Conservation (phyloP, 2,797 vertebrate species). For the Glossophaga mutica region DNA sequence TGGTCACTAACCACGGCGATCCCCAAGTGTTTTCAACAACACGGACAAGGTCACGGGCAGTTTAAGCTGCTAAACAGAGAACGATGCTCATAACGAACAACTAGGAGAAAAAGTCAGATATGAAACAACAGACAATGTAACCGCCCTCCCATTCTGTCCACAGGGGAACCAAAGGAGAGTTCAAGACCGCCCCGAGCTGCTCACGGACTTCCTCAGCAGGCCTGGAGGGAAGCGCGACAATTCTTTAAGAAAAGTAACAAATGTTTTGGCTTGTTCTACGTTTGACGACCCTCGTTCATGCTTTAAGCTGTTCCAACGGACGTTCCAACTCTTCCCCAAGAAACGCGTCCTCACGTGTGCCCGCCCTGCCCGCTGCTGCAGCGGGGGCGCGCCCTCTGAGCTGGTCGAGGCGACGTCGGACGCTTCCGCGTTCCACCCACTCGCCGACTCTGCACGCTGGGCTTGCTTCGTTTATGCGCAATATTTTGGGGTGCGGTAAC, state of each 20-base stretch:
- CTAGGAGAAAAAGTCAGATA: background rate
- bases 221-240: constrained; percentile 93
- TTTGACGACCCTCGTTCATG: constrained; percentile 42
- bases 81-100: fast-evolving
- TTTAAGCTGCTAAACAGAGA: background rate
- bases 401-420: constrained; percentile 80
- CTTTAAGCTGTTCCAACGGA: background rate
- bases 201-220: constrained; percentile 92
- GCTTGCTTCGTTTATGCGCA: constrained; percentile 53
- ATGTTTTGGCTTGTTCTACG: background rate
- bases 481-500: constrained; percentile 12
- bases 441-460: constrained; percentile 70
- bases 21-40: fast-evolving
- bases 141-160: fast-evolving
- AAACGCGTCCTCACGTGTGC: constrained; percentile 58
- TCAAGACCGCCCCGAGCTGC: constrained; percentile 90
- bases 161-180: background rate
- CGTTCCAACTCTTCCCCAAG: constrained; percentile 52
- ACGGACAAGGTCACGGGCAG: background rate
- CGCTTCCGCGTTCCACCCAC: constrained; percentile 64
- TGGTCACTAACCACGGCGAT: background rate
- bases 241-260: constrained; percentile 91
- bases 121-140: fast-evolving
- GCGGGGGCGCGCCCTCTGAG: constrained; percentile 75
- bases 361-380: constrained; percentile 70